A percentile compares a stretch with the other conserved stretches of the same genome.
Evolutionary conservation across 1,140 invertebrate species (phyloP).

Genomic region (Drosophila sp.): DNA sequence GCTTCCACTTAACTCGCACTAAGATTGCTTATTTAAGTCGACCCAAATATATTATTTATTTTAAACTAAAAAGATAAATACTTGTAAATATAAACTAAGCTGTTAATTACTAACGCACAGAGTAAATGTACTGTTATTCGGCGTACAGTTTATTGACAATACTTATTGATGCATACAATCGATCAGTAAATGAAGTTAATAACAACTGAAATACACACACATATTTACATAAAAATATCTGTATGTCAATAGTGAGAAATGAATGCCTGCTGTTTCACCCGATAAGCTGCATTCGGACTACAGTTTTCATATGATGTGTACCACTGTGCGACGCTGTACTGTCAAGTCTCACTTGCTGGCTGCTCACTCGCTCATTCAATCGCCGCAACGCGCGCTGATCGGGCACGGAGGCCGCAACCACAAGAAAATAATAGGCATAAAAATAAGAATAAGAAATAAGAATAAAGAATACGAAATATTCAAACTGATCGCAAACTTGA

Average conservation of each 20-base stretch:
- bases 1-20: too few relatives aligned
- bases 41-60: too few relatives aligned
- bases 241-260: not conserved
- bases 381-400: conserved; percentile 32
- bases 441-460: not conserved
- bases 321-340: conserved; percentile 30
- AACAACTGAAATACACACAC: not conserved
- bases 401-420: conserved; percentile 12
- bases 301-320: not conserved
- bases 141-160: too few relatives aligned
- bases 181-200: not conserved
- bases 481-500: conserved; percentile 20
- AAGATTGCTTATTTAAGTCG: too few relatives aligned
- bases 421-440: too few relatives aligned
- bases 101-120: too few relatives aligned
- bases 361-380: conserved; percentile 36
- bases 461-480: not conserved
- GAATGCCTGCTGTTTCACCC: not conserved
- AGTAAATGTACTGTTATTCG: too few relatives aligned
- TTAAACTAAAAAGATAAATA: too few relatives aligned
- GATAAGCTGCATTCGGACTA: not conserved
- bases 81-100: too few relatives aligned
- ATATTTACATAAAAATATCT: not conserved
- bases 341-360: conserved; percentile 7
- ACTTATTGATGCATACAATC: not conserved